phyloP scores from a whole-genome alignment of 1,140 invertebrate species.

The Dreissena polymorpha region DNA sequence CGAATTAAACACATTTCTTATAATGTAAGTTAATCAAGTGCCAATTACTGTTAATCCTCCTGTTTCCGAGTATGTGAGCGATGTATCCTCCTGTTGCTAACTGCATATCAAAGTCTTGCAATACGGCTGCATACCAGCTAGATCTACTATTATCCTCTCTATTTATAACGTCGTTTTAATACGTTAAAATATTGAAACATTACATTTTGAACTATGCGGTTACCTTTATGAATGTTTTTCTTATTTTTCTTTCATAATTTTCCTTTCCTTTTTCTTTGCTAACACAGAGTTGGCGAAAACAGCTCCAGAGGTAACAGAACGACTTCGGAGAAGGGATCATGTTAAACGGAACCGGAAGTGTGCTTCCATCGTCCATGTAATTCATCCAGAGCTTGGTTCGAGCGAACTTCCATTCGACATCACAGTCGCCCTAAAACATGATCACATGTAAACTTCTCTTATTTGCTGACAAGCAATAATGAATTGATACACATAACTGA shows the following conservation, averaged over 20 bases:
- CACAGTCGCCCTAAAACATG: slow-evolving; percentile 87
- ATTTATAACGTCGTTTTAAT: too few relatives aligned
- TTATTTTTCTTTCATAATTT: slow-evolving; percentile 65
- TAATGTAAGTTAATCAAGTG: slow-evolving; percentile 45
- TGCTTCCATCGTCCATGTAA: slow-evolving; percentile 95
- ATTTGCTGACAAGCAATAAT: neutral
- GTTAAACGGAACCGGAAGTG: slow-evolving; percentile 94
- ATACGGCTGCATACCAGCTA: too few relatives aligned
- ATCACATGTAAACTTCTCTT: neutral
- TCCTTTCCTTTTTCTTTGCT: slow-evolving; percentile 58
- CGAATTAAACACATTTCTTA: neutral
- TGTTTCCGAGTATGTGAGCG: too few relatives aligned
- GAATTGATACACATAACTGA: too few relatives aligned
- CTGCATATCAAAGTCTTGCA: too few relatives aligned
- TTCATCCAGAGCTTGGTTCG: slow-evolving; percentile 95
- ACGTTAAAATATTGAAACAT: too few relatives aligned
- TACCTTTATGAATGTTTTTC: slow-evolving; percentile 78
- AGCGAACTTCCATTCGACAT: slow-evolving; percentile 97
- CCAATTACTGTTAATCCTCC: too few relatives aligned
- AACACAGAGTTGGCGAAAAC: slow-evolving; percentile 61
- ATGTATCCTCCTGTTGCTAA: too few relatives aligned
- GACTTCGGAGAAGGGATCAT: slow-evolving; percentile 90
- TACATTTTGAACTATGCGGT: too few relatives aligned
- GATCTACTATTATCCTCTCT: too few relatives aligned
- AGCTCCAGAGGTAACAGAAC: slow-evolving; percentile 70